Percentiles rank a stretch among this genome's conserved stretches.
Conservation (phyloP, 2,113 vertebrate genomes). For the Eudorcas thomsonii region DNA sequence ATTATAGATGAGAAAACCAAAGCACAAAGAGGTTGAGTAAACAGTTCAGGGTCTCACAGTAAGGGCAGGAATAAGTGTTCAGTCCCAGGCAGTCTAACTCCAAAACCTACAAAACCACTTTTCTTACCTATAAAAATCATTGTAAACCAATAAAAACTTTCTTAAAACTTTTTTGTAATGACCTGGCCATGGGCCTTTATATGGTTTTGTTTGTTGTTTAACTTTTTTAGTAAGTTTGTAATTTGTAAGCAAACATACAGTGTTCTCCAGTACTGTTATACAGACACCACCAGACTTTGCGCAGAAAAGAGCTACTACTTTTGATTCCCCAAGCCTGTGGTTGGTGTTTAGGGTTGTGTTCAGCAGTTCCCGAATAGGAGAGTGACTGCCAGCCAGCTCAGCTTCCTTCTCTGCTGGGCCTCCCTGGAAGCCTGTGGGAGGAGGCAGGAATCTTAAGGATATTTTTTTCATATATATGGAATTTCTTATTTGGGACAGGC, state of each 20-base stretch:
- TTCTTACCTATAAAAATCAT: background rate
- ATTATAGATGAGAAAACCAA: conserved; percentile 6
- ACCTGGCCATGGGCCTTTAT: background rate
- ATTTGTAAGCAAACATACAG: background rate
- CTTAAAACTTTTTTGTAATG: conserved; percentile 16
- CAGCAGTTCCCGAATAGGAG: background rate
- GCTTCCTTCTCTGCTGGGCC: background rate
- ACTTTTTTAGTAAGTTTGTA: background rate
- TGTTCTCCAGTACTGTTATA: background rate
- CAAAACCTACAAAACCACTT: background rate
- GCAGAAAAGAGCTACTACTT: background rate
- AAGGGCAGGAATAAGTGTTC: background rate
- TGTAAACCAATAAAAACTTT: background rate
- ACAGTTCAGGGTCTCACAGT: background rate
- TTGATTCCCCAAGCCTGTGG: background rate
- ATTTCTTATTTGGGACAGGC: conserved; percentile 17
- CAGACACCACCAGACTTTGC: background rate
- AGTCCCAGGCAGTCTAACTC: background rate
- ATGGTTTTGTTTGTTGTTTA: background rate
- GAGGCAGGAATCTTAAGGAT: background rate
- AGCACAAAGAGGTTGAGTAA: background rate
- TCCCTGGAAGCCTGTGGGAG: background rate
- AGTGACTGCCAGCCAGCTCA: background rate
- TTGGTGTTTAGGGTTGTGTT: background rate
- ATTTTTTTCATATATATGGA: background rate